Evolutionary conservation across 2,888 invertebrate species (phyloP).

Genomic region (Alsophila aescularia): DNA sequence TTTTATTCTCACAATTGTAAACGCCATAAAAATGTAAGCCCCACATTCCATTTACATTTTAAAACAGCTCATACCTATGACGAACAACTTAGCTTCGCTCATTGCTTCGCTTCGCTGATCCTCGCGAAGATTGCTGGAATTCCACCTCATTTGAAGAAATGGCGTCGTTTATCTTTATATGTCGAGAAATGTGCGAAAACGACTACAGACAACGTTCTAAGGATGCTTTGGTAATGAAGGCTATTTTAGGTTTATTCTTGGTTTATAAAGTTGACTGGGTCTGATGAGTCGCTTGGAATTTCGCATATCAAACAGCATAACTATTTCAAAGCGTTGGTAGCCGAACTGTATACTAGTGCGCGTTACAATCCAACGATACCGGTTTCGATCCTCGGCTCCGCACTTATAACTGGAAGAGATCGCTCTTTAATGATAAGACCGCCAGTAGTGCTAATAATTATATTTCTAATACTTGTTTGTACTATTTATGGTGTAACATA

Average conservation of each 20-base stretch:
- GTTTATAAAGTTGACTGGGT: background rate
- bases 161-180: conserved; percentile 47
- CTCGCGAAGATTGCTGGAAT: conserved; percentile 24
- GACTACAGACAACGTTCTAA: conserved; percentile 10
- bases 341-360: no score
- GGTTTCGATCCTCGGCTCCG: no score
- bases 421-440: no score
- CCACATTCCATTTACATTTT: conserved; percentile 13
- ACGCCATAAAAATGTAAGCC: background rate
- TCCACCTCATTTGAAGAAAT: conserved; percentile 44
- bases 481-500: no score
- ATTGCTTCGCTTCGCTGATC: conserved; percentile 24
- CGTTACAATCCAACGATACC: no score
- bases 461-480: no score
- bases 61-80: conserved; percentile 20
- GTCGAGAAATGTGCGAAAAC: conserved; percentile 8
- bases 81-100: background rate
- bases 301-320: no score
- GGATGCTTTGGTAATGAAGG: conserved; percentile 6
- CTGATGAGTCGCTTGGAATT: no score
- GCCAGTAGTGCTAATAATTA: no score
- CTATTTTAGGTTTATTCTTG: background rate
- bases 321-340: no score
- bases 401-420: no score
- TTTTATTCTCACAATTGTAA: background rate